Conservation (phyloP, 2,888 invertebrate species). For the Trachelus iudaicus region DNA sequence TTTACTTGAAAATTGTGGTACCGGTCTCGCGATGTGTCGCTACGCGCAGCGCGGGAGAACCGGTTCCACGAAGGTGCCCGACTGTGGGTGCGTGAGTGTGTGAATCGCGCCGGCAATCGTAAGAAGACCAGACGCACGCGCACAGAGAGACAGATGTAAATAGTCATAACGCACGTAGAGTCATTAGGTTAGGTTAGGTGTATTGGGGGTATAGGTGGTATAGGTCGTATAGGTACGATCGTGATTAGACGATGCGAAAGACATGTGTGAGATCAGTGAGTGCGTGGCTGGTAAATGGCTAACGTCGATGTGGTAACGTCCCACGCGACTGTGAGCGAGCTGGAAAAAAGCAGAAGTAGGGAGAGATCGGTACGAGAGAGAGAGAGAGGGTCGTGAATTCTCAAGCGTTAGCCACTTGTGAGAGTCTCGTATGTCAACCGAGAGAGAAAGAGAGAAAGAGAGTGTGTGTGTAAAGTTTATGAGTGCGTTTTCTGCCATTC, state of each 20-base stretch:
- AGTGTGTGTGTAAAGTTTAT: neutral
- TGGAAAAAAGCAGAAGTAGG: neutral
- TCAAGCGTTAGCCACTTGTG: neutral
- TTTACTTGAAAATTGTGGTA: conserved; percentile 33
- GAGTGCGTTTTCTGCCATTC: neutral
- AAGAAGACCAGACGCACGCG: neutral
- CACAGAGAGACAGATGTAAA: neutral
- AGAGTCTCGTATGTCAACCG: neutral
- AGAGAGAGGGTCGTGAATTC: neutral
- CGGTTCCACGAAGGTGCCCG: conserved; percentile 13
- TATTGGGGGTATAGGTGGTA: neutral
- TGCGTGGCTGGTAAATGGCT: neutral
- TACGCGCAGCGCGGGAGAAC: conserved; percentile 1
- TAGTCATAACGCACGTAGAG: neutral
- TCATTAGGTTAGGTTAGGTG: neutral
- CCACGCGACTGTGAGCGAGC: neutral
- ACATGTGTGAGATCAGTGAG: conserved; percentile 5
- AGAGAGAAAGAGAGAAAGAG: neutral
- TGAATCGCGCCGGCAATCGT: neutral
- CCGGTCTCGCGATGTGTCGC: neutral
- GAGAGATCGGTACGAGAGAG: conserved; percentile 1
- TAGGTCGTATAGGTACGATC: neutral
- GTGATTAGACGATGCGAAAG: conserved; percentile 8
- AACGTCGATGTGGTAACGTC: neutral
- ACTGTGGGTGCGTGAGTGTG: neutral